Conservation (phyloP, 2,888 invertebrate species). For the Zygogramma bicolorata region DNA sequence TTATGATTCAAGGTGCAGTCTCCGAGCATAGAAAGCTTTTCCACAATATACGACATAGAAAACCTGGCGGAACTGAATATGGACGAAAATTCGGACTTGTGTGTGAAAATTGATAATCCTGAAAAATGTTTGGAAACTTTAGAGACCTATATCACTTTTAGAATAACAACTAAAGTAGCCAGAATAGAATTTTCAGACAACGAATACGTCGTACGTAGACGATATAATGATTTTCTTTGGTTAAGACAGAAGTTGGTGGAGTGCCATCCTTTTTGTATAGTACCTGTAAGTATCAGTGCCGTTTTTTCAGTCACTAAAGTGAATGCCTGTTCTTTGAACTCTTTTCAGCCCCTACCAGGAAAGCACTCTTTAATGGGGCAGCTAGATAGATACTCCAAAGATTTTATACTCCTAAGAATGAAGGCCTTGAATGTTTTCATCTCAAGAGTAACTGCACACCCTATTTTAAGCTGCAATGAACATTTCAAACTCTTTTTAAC, state of each 20-base stretch:
- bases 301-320: not conserved
- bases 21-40: conserved; percentile 73
- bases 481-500: conserved; percentile 76
- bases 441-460: conserved; percentile 76
- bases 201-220: conserved; percentile 75
- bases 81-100: conserved; percentile 72
- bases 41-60: conserved; percentile 72
- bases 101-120: conserved; percentile 78
- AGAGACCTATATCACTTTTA: conserved; percentile 79
- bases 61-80: conserved; percentile 69
- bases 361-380: conserved; percentile 77
- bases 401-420: conserved; percentile 77
- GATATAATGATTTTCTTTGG: conserved; percentile 82
- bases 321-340: no score
- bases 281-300: conserved; percentile 71
- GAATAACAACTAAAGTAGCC: conserved; percentile 76
- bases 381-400: conserved; percentile 78
- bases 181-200: conserved; percentile 74
- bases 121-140: conserved; percentile 79
- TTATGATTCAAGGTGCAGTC: conserved; percentile 68
- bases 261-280: conserved; percentile 75
- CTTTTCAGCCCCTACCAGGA: conserved; percentile 75
- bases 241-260: conserved; percentile 74
- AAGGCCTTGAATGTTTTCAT: conserved; percentile 76
- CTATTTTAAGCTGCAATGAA: conserved; percentile 76